Percentiles rank a stretch among this genome's conserved stretches.
These are phyloP conservation scores for Seison nebaliae DNA, from an alignment of 1,140 invertebrate species.

Conservation along the genomic window DNA sequence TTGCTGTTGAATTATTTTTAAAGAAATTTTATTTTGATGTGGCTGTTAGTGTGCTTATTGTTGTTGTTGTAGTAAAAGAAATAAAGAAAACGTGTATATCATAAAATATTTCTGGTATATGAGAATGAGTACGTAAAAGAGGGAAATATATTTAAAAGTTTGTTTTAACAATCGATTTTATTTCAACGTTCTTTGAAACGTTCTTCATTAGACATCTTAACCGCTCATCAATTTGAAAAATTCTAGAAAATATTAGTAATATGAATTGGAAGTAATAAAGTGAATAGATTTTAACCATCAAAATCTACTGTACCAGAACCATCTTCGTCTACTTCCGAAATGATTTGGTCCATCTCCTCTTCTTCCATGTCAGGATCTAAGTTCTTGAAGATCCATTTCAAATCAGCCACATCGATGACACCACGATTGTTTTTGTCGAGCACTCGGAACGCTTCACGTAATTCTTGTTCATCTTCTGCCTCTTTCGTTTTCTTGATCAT, in stretches of 20 bases:
- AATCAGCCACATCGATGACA: conserved; percentile 20
- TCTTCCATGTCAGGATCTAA: conserved; percentile 28
- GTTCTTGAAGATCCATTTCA: conserved; percentile 23
- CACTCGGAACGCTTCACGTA: conserved; percentile 27
- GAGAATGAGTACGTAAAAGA: too few species aligned
- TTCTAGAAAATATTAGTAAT: neutral
- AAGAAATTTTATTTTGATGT: too few species aligned
- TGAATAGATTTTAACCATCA: conserved; percentile 19
- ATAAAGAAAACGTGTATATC: too few species aligned
- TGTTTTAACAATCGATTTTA: too few species aligned
- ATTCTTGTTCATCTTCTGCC: conserved; percentile 27
- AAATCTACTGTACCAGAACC: conserved; percentile 29
- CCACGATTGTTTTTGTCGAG: conserved; percentile 28
- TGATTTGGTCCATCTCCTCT: conserved; percentile 30
- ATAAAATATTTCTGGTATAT: too few species aligned
- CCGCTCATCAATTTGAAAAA: neutral
- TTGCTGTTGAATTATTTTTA: too few species aligned
- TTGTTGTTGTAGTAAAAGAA: too few species aligned
- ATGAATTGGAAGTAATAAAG: neutral
- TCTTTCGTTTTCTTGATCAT: conserved; percentile 24
- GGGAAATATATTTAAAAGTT: too few species aligned
- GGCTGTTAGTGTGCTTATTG: too few species aligned
- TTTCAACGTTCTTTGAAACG: too few species aligned
- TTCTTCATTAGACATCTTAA: too few species aligned
- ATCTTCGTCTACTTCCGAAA: conserved; percentile 27